A percentile compares a stretch with the other conserved stretches of the same genome.
Evolutionary conservation across 2,888 invertebrate species (phyloP).

Genomic region (Brachyopa scutellaris): DNA sequence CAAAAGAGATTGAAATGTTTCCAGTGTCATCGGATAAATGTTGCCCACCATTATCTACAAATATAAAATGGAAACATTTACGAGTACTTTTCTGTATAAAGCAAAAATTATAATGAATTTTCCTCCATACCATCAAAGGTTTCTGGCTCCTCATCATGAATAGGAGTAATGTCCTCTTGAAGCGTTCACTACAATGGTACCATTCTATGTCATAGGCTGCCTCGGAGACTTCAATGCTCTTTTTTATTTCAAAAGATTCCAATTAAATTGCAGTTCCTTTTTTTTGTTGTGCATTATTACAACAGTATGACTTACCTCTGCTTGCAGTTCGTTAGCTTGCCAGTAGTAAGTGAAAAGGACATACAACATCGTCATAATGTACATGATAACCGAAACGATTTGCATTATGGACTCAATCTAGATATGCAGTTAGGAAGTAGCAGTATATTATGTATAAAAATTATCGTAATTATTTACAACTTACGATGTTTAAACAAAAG

Average conservation of each 20-base stretch:
- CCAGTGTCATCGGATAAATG: conserved; percentile 77
- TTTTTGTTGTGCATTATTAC: too few relatives aligned
- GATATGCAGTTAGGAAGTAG: neutral
- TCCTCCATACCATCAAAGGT: conserved; percentile 76
- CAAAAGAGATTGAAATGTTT: conserved; percentile 78
- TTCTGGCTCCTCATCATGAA: conserved; percentile 78
- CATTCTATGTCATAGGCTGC: conserved; percentile 79
- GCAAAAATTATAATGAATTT: neutral
- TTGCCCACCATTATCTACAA: conserved; percentile 76
- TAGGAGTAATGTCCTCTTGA: conserved; percentile 76
- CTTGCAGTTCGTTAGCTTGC: conserved; percentile 78
- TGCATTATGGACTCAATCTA: conserved; percentile 74
- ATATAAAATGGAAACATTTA: neutral
- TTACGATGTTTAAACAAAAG: conserved; percentile 78
- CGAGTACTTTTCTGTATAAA: neutral
- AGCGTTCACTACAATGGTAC: conserved; percentile 75
- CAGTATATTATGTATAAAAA: neutral
- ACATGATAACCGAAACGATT: conserved; percentile 76
- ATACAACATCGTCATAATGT: conserved; percentile 78
- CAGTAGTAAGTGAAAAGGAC: conserved; percentile 80
- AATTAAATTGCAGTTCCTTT: conserved; percentile 4
- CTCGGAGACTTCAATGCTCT: conserved; percentile 77
- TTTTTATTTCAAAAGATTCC: conserved; percentile 27
- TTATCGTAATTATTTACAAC: conserved; percentile 49
- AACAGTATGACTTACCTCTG: conserved; percentile 77